Evolutionary conservation across 2,888 invertebrate species (phyloP).

Genomic region (Eledona agricola): DNA sequence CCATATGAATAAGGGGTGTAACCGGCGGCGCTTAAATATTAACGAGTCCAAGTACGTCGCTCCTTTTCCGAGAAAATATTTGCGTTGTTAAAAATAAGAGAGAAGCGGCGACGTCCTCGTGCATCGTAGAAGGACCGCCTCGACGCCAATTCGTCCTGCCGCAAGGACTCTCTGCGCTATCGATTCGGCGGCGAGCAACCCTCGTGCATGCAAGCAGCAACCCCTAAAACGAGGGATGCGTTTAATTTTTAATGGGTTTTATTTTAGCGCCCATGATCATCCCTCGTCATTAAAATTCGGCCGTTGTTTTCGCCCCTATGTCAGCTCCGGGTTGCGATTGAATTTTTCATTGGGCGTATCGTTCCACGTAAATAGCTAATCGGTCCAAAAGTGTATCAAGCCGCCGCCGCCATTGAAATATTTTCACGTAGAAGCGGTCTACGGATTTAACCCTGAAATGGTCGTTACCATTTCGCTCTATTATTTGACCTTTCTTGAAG

Average conservation of each 20-base stretch:
- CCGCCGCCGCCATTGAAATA: constrained; percentile 26
- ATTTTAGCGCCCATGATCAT: constrained; percentile 41
- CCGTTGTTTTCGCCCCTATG: constrained; percentile 4
- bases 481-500: constrained; percentile 55
- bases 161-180: constrained; percentile 27
- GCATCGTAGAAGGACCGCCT: no score
- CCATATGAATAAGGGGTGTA: constrained; percentile 19
- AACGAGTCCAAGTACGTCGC: constrained; percentile 13
- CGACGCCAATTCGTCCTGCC: constrained; percentile 22
- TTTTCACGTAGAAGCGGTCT: constrained; percentile 30
- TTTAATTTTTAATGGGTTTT: constrained; percentile 45
- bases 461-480: constrained; percentile 58
- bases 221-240: constrained; percentile 40
- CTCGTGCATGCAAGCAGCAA: constrained; percentile 39
- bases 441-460: constrained; percentile 56
- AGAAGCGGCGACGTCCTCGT: constrained; percentile 1
- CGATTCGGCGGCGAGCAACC: constrained; percentile 39
- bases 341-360: constrained; percentile 6
- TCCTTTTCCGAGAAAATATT: constrained; percentile 12
- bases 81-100: not conserved
- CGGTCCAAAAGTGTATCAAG: constrained; percentile 11
- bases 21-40: constrained; percentile 10
- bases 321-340: no score
- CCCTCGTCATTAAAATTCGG: constrained; percentile 24
- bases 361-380: no score